Percentiles rank a stretch among this genome's conserved stretches.
phyloP scores from a whole-genome alignment of 2,888 invertebrate genomes.

The Listrodromus nycthemerus region DNA sequence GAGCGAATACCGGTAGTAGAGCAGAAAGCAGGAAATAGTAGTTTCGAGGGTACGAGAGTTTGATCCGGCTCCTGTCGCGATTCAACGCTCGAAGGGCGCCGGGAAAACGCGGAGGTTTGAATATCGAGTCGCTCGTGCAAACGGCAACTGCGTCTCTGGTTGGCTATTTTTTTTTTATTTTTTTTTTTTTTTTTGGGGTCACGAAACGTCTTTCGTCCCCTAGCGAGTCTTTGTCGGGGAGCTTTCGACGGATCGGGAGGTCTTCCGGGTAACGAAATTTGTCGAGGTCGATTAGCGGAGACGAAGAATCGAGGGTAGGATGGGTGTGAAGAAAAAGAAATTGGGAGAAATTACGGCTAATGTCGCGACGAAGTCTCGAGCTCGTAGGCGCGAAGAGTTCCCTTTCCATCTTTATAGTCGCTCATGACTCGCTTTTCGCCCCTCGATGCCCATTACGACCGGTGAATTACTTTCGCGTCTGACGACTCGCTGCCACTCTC shows the following conservation, averaged over 20 bases:
- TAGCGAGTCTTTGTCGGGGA: not conserved
- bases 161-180: no score
- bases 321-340: slow-evolving; percentile 56
- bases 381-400: slow-evolving; percentile 22
- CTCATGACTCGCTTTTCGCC: slow-evolving; percentile 17
- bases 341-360: slow-evolving; percentile 16
- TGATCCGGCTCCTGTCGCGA: slow-evolving; percentile 10
- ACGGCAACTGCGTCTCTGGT: no score
- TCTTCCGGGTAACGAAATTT: not conserved
- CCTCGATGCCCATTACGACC: slow-evolving; percentile 48
- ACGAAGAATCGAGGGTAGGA: not conserved
- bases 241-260: not conserved
- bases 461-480: slow-evolving; percentile 52
- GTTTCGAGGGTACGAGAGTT: slow-evolving; percentile 9
- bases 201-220: slow-evolving; percentile 43
- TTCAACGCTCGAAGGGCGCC: slow-evolving; percentile 31
- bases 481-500: slow-evolving; percentile 35
- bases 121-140: no score
- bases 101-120: not conserved
- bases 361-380: slow-evolving; percentile 25
- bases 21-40: not conserved
- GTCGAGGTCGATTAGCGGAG: not conserved
- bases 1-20: not conserved
- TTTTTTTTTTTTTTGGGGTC: not conserved
- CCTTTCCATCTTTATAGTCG: slow-evolving; percentile 6